Percentiles rank a stretch among this genome's conserved stretches.
Evolutionary conservation across 2,113 vertebrate species (phyloP).

Genomic region (Stegostoma tigrinum): DNA sequence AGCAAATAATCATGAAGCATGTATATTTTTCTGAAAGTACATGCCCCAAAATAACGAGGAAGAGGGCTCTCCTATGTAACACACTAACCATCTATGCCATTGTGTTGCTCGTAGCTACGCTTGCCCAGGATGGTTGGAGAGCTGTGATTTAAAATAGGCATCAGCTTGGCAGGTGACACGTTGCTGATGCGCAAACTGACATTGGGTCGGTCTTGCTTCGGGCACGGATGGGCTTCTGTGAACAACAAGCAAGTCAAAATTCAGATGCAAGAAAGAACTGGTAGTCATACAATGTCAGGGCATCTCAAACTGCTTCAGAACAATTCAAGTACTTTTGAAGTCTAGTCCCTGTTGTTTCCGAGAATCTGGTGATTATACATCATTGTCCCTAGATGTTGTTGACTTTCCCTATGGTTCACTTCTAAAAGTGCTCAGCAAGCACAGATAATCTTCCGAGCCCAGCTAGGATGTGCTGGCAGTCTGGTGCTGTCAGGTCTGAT

Average conservation of each 20-base stretch:
- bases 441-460: neutral
- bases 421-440: neutral
- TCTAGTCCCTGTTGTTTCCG: neutral
- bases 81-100: slow-evolving; percentile 83
- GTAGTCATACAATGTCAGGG: neutral
- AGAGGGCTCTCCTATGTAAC: neutral
- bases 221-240: slow-evolving; percentile 83
- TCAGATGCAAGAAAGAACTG: slow-evolving; percentile 34
- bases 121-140: slow-evolving; percentile 95
- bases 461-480: neutral
- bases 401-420: neutral
- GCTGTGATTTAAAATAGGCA: slow-evolving; percentile 88
- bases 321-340: neutral
- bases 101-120: slow-evolving; percentile 90
- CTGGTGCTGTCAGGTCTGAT: neutral
- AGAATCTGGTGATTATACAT: neutral
- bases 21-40: no score
- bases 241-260: neutral
- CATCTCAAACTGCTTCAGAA: neutral
- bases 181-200: slow-evolving; percentile 56
- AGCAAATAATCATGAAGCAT: neutral
- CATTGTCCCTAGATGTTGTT: neutral
- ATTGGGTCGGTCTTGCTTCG: slow-evolving; percentile 73
- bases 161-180: slow-evolving; percentile 80
- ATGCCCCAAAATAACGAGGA: neutral